Percentiles rank a stretch among this genome's conserved stretches.
Conservation (phyloP, 30 jellyfish, hydroid and myxozoan genomes). For the Aurelia sp. region DNA sequence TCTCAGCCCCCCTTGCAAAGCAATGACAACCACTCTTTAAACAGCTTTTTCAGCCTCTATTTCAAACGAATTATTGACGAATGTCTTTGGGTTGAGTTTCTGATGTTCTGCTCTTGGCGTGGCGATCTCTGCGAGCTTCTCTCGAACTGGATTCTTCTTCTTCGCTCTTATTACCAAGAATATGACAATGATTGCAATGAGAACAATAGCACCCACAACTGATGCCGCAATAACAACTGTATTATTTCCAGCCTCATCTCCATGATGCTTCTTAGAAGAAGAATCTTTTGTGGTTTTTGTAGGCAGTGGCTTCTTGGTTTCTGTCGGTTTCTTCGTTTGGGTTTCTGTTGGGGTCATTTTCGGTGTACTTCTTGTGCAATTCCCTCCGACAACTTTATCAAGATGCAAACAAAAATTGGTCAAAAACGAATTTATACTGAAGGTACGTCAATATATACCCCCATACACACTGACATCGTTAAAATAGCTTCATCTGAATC, state of each 20-base stretch:
- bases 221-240: constrained; percentile 5
- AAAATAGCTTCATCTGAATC: too few relatives aligned
- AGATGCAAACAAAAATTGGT: neutral
- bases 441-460: neutral
- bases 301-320: too few relatives aligned
- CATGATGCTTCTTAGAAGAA: too few relatives aligned
- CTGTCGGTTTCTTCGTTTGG: neutral
- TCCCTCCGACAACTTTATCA: neutral
- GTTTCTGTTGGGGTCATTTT: neutral
- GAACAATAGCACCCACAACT: constrained; percentile 14
- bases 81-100: constrained; percentile 24
- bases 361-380: constrained; percentile 21
- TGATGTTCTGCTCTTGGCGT: constrained; percentile 23
- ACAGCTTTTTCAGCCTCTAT: neutral
- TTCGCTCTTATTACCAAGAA: neutral
- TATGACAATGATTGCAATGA: neutral
- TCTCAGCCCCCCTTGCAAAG: neutral
- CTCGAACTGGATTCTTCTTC: neutral
- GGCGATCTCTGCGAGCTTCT: constrained; percentile 1
- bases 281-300: too few relatives aligned
- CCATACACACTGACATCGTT: too few relatives aligned
- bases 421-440: neutral
- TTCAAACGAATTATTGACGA: constrained; percentile 30
- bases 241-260: neutral
- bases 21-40: neutral